These are phyloP conservation scores for Macropodus opercularis DNA, from an alignment of 2,797 vertebrate genomes.

Conservation along the genomic window DNA sequence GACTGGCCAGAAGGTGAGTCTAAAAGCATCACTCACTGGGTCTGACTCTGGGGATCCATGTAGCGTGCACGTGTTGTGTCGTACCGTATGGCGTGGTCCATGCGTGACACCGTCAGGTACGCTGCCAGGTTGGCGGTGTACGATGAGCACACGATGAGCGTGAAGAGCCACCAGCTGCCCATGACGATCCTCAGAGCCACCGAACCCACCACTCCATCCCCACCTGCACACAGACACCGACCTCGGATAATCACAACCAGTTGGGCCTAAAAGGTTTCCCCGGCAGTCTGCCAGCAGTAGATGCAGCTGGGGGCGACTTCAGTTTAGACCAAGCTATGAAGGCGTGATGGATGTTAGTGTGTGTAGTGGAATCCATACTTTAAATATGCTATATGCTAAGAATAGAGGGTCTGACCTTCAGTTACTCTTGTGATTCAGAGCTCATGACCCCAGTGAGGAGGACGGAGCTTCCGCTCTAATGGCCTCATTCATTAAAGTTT, in stretches of 20 bases:
- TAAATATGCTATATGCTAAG: too few relatives aligned
- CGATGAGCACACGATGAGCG: slow-evolving; percentile 96
- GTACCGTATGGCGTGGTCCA: slow-evolving; percentile 96
- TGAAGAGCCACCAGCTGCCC: slow-evolving; percentile 99
- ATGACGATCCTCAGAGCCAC: slow-evolving; percentile 96
- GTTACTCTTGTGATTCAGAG: too few relatives aligned
- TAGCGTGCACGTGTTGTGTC: slow-evolving; percentile 3
- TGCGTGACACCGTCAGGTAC: slow-evolving; percentile 95
- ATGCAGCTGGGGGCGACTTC: slow-evolving; percentile 70
- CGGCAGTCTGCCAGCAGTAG: slow-evolving; percentile 73
- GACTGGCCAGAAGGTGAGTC: too few relatives aligned
- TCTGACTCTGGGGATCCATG: too few relatives aligned
- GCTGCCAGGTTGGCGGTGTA: slow-evolving; percentile 97
- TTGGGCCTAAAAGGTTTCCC: slow-evolving; percentile 63
- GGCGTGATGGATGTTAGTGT: too few relatives aligned
- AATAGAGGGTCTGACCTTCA: too few relatives aligned
- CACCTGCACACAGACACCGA: slow-evolving; percentile 77
- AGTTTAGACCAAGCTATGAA: too few relatives aligned
- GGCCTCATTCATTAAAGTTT: slow-evolving; percentile 35
- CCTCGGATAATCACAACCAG: slow-evolving; percentile 60
- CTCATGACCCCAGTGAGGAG: too few relatives aligned
- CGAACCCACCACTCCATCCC: slow-evolving; percentile 87
- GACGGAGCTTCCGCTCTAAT: too few relatives aligned
- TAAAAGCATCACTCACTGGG: too few relatives aligned
- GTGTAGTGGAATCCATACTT: too few relatives aligned